Conservation (phyloP, 2,113 vertebrate species). For the Poecilia latipinna region DNA sequence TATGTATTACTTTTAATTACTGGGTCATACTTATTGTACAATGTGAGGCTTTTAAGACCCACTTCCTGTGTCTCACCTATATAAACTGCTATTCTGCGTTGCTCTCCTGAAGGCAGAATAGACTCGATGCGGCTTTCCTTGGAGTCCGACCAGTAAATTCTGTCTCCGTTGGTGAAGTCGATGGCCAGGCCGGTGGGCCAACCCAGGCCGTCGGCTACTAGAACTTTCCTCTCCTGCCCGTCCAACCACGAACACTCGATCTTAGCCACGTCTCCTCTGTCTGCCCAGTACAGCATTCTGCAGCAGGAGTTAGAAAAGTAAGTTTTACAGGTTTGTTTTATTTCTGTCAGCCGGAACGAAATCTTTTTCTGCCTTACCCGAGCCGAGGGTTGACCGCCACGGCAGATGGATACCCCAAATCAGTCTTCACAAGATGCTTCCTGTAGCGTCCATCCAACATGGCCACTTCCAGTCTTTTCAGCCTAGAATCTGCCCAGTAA, state of each 20-base stretch:
- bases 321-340: background rate
- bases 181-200: slow-evolving; percentile 92
- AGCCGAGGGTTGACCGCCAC: slow-evolving; percentile 88
- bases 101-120: slow-evolving; percentile 86
- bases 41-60: background rate
- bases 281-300: slow-evolving; percentile 93
- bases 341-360: background rate
- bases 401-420: slow-evolving; percentile 87
- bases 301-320: background rate
- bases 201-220: slow-evolving; percentile 84
- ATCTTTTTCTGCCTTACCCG: slow-evolving; percentile 77
- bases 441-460: slow-evolving; percentile 91
- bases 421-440: slow-evolving; percentile 88
- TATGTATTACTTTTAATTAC: too few species aligned
- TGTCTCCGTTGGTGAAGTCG: slow-evolving; percentile 89
- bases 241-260: slow-evolving; percentile 94
- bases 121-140: slow-evolving; percentile 92
- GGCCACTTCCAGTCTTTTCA: slow-evolving; percentile 88
- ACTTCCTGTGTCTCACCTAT: slow-evolving; percentile 79
- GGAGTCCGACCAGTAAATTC: slow-evolving; percentile 93
- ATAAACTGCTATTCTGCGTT: slow-evolving; percentile 79
- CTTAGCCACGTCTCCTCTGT: slow-evolving; percentile 86
- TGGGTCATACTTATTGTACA: too few species aligned
- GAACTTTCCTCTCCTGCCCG: slow-evolving; percentile 84
- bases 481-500: slow-evolving; percentile 91